Conservation (phyloP, 2,888 invertebrate genomes). For the Charanyca ferruginea region DNA sequence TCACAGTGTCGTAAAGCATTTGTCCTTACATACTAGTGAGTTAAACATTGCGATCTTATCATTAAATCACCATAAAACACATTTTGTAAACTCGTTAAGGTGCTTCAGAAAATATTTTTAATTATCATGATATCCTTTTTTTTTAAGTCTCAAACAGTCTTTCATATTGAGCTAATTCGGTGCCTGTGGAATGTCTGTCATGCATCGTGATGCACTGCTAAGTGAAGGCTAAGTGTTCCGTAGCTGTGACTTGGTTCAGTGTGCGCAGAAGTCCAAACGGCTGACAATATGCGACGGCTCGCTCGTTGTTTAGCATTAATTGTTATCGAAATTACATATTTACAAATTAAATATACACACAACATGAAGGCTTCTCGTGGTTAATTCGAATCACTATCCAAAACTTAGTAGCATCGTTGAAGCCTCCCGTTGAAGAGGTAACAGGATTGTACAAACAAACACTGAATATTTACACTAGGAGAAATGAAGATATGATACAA, state of each 20-base stretch:
- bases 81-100: conserved; percentile 87
- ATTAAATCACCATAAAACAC: conserved; percentile 89
- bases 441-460: conserved; percentile 59
- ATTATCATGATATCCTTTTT: conserved; percentile 82
- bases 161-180: conserved; percentile 88
- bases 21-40: conserved; percentile 91
- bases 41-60: conserved; percentile 88
- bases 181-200: conserved; percentile 87
- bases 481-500: conserved; percentile 76
- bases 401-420: conserved; percentile 75
- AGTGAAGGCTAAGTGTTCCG: conserved; percentile 55
- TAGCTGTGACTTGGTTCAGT: conserved; percentile 65
- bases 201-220: conserved; percentile 75
- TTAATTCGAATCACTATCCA: conserved; percentile 80
- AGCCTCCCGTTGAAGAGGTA: conserved; percentile 71
- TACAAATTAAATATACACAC: conserved; percentile 87
- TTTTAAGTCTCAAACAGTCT: conserved; percentile 89
- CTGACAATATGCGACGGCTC: conserved; percentile 82
- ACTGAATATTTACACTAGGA: conserved; percentile 71
- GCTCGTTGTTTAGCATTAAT: conserved; percentile 87
- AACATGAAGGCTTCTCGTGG: conserved; percentile 83
- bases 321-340: conserved; percentile 87
- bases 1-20: conserved; percentile 91
- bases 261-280: conserved; percentile 89
- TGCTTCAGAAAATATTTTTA: conserved; percentile 89